phyloP scores from a whole-genome alignment of 2,888 invertebrate species.

The Philonicus albiceps region DNA sequence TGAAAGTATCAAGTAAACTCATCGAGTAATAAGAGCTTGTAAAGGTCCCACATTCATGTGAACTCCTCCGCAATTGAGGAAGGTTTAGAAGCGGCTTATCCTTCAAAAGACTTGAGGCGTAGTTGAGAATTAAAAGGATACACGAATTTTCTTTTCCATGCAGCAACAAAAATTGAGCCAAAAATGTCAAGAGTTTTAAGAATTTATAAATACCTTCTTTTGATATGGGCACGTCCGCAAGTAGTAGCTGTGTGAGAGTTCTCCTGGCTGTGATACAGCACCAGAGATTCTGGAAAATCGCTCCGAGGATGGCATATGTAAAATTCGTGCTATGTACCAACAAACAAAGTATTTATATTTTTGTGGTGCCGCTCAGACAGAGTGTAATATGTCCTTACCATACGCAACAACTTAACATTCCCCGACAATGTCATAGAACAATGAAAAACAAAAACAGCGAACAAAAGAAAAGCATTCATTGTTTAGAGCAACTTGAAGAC shows the following conservation, averaged over 20 bases:
- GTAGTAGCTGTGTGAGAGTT: background rate
- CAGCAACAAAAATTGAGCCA: background rate
- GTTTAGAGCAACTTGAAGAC: background rate
- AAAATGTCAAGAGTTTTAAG: background rate
- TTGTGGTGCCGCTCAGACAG: background rate
- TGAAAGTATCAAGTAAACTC: background rate
- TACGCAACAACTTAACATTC: background rate
- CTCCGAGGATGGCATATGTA: background rate
- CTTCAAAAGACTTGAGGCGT: background rate
- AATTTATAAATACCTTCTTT: background rate
- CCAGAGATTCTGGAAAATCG: background rate
- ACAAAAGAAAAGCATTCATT: slow-evolving; percentile 7
- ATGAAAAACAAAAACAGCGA: background rate
- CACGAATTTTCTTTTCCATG: background rate
- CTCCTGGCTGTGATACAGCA: background rate
- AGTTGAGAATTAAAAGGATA: background rate
- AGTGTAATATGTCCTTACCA: background rate
- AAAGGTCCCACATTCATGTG: background rate
- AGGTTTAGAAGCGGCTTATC: background rate
- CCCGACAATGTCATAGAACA: slow-evolving; percentile 11
- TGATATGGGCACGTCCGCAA: background rate
- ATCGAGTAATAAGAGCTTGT: background rate
- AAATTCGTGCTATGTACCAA: background rate
- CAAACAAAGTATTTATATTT: background rate
- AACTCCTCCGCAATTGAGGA: background rate